Conservation (phyloP, 2,888 invertebrate genomes). For the Oxytorus armatus region DNA sequence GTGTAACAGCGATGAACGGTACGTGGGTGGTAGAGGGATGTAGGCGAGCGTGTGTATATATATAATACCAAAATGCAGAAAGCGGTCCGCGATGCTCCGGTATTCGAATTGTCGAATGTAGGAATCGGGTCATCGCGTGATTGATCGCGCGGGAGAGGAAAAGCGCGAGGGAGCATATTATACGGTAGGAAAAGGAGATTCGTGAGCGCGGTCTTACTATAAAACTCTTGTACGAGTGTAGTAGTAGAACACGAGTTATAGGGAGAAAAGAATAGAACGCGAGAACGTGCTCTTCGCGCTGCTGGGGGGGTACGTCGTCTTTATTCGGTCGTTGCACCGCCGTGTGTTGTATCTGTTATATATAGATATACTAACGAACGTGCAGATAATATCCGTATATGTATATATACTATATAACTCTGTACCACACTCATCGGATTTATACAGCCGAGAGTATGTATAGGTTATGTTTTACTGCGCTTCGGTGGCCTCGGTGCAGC, state of each 20-base stretch:
- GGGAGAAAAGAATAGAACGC: constrained; percentile 39
- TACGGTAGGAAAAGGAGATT: background rate
- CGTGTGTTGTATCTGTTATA: constrained; percentile 24
- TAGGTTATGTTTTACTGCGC: constrained; percentile 38
- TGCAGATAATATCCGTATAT: constrained; percentile 20
- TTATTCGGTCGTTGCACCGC: constrained; percentile 65
- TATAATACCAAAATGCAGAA: constrained; percentile 35
- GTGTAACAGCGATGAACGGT: background rate
- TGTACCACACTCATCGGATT: constrained; percentile 16
- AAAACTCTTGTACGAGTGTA: background rate
- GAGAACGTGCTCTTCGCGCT: constrained; percentile 33
- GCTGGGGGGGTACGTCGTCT: constrained; percentile 48
- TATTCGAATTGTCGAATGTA: constrained; percentile 49
- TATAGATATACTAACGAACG: constrained; percentile 23
- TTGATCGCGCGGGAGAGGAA: constrained; percentile 62
- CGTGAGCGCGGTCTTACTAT: constrained; percentile 23
- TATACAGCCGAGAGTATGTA: background rate
- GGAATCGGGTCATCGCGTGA: constrained; percentile 64
- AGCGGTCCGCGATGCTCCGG: constrained; percentile 27
- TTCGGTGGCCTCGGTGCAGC: constrained; percentile 46
- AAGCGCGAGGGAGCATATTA: no score
- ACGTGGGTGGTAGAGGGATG: background rate
- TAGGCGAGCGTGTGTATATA: background rate
- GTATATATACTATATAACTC: constrained; percentile 12
- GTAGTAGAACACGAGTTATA: background rate